Base-by-base conservation (phyloP, 2,797 vertebrate species). In the Myiotriccus ornatus region DNA sequence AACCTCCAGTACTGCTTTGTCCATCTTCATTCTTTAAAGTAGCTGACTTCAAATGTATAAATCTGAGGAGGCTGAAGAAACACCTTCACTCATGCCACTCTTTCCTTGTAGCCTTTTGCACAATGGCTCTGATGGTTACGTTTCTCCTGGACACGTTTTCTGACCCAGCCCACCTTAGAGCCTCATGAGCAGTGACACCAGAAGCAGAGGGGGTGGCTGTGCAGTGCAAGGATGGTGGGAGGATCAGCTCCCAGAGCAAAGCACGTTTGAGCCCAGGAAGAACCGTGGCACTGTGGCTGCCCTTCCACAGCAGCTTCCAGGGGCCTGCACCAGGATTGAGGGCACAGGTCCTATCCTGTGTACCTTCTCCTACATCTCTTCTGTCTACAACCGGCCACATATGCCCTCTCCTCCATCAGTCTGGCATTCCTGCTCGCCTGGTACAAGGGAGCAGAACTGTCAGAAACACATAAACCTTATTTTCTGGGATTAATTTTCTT, bases 381-480 rank as follows among this genome's bases (percentile, higher is more conserved):
- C 55, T 60, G 16, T 39, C 73, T 53, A 4, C n/a, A 46, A 27
- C 35, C 14, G 23, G 30, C 56, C 77, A 13, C 1, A 0, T 0
- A 2, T 39, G 17, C 44, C 24, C 34, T 84, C 20, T 79, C 12
- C 49, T 64, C 28, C 1, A 1, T 46, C 50, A 27, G 25, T 6
- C 44, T 70, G 52, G 23, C 15, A 17, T 12, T 73, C 30, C 47
- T 57, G 35, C 56, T 65, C 50, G 39, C 24, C 16, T 65, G 44
- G 5, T 59, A 27, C 32, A 55, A 57, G 25, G 67, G n/a, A 87
- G 37, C 27, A 94, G 71, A 69, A 55, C 43, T 47, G 44, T 70
- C 50, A 79, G 55, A 76, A 87, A 20, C 21, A 35, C 30, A 7
- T 28, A 53, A 68, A 39, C 35, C 7, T 43, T 62, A 49, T 57